Percentiles rank a stretch among this genome's conserved stretches.
phyloP scores from a whole-genome alignment of 1,140 invertebrate genomes.

The Hetaerina americana region DNA sequence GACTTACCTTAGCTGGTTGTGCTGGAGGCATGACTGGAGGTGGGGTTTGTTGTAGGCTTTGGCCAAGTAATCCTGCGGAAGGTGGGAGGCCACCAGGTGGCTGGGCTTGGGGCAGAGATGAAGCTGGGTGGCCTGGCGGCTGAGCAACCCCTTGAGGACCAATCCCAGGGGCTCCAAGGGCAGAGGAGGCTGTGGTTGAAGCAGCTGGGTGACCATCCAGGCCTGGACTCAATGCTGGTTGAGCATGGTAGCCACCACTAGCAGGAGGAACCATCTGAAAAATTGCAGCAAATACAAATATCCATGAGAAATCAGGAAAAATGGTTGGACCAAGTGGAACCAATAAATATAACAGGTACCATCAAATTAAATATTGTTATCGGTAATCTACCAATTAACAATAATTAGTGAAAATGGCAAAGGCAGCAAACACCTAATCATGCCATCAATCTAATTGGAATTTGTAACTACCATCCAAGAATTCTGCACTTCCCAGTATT shows the following conservation, averaged over 20 bases:
- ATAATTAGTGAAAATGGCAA: too few relatives aligned
- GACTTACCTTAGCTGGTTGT: slow-evolving; percentile 52
- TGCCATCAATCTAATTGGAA: too few relatives aligned
- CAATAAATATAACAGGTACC: too few relatives aligned
- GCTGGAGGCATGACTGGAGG: slow-evolving; percentile 48
- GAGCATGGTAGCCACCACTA: slow-evolving; percentile 35
- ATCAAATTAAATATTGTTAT: too few relatives aligned
- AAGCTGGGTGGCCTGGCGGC: slow-evolving; percentile 17
- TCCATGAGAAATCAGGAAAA: too few relatives aligned
- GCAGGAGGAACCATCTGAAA: slow-evolving; percentile 31
- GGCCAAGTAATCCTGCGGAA: background rate
- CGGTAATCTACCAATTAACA: too few relatives aligned
- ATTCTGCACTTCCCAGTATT: too few relatives aligned
- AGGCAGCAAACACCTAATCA: too few relatives aligned
- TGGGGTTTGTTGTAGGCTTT: slow-evolving; percentile 15
- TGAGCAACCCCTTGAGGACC: slow-evolving; percentile 10
- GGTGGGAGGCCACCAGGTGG: slow-evolving; percentile 26
- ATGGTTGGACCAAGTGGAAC: too few relatives aligned
- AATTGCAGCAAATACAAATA: slow-evolving; percentile 5
- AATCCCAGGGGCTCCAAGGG: background rate
- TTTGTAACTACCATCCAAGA: too few relatives aligned
- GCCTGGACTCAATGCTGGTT: slow-evolving; percentile 28
- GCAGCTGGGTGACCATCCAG: slow-evolving; percentile 13
- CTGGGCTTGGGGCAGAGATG: slow-evolving; percentile 20
- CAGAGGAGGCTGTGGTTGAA: background rate